Evolutionary conservation across 2,888 invertebrate genomes (phyloP), one percentile per base, ranked within the genome.

Genomic region (Lutraria lutraria): DNA sequence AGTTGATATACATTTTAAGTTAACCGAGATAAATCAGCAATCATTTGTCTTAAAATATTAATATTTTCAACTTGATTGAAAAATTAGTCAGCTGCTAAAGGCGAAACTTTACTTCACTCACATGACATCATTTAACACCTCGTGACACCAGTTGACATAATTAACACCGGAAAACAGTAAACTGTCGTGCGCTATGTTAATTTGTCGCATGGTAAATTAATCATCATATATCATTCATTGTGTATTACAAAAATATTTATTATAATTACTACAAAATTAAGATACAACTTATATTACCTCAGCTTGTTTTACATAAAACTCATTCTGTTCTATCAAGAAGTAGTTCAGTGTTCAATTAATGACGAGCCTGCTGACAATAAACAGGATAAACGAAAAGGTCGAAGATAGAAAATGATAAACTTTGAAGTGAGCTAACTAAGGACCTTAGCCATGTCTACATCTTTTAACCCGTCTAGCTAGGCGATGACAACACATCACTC

Each of bases 121-220:
- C 63, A 68, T 68, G 63, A n/a, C 63, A 25, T 8, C 25, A 12
- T 12, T 8, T 25, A 25, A 68, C 63, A 68, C 25, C 25, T 25
- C 63, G 25, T 68, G 63, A 0, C 63, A 25, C 25, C 25, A 12
- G 63, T 8, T 25, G 63, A 68, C 63, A 68, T 68, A 3, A n/a
- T 25, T n/a, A n/a, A 68, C 63, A 68, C 63, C 63, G 13, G 63
- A 68, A 25, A 68, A 68, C 63, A n/a, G 63, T 68, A n/a, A 25
- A 25, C 63, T 68, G 63, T 25, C 25, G n/a, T 25, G 25, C 25
- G 63, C 63, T 68, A n/a, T 4, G 63, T 68, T 25, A 12, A 13
- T 68, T 25, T 25, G 25, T 63, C 63, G 25, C n/a, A 68, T 68
- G 21, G 43, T 25, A 68, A 68, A 56, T 15, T 25, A 68, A 25